These are phyloP conservation scores for Todus mexicanus DNA, from an alignment of 2,797 vertebrate species.

Conservation along the genomic window DNA sequence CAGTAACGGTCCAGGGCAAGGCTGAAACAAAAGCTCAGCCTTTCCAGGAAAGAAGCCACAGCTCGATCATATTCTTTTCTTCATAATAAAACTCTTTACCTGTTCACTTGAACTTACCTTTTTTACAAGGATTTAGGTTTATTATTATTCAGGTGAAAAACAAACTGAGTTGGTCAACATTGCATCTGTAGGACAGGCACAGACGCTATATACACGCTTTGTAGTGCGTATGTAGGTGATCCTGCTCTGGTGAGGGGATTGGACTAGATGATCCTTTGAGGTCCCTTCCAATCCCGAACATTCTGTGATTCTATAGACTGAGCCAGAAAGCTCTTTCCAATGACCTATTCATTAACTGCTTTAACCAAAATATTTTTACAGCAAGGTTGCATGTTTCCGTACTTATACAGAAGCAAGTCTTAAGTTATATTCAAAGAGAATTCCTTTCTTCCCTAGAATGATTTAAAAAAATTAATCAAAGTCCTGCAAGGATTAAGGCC, in stretches of 20 bases:
- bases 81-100: background rate
- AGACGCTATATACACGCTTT: too few relatives aligned
- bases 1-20: too few relatives aligned
- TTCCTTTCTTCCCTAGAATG: background rate
- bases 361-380: background rate
- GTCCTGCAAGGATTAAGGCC: background rate
- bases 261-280: too few relatives aligned
- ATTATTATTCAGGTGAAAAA: background rate
- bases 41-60: too few relatives aligned
- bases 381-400: background rate
- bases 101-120: background rate
- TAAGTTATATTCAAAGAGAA: background rate
- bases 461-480: background rate
- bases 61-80: background rate
- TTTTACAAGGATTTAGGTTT: background rate
- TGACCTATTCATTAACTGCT: background rate
- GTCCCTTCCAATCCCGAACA: too few relatives aligned
- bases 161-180: background rate
- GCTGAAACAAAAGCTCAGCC: too few relatives aligned
- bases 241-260: too few relatives aligned
- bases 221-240: too few relatives aligned
- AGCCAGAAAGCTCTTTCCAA: background rate
- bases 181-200: too few relatives aligned
- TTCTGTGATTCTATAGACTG: too few relatives aligned
- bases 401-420: background rate